phyloP scores from a whole-genome alignment of 2,888 invertebrate species.

The Escarpia spicata region DNA sequence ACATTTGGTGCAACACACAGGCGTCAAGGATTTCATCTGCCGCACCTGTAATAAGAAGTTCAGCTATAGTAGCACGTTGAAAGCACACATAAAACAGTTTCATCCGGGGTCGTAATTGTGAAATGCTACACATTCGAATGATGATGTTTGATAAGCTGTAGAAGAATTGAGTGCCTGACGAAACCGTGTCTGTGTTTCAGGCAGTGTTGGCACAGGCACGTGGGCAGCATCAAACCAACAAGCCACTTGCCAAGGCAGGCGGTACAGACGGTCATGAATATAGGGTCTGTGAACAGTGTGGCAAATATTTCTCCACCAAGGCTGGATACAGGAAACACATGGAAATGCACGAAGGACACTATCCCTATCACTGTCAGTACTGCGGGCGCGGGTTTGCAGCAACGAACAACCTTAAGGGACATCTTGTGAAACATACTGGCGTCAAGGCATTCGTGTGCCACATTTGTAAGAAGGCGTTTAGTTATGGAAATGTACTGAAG shows the following conservation, averaged over 20 bases:
- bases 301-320: not conserved
- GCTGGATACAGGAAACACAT: not conserved
- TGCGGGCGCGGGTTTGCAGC: constrained; percentile 23
- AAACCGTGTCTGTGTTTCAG: not conserved
- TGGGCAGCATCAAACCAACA: not conserved
- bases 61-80: constrained; percentile 25
- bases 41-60: constrained; percentile 23
- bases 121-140: not conserved
- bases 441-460: constrained; percentile 27
- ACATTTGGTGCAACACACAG: constrained; percentile 26
- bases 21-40: constrained; percentile 25
- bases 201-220: not conserved
- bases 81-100: constrained; percentile 17
- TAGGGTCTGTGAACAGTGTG: not conserved
- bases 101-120: not conserved
- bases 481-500: constrained; percentile 23
- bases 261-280: not conserved
- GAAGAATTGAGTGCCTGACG: not conserved
- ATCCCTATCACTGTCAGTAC: constrained; percentile 22
- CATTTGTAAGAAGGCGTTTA: constrained; percentile 24
- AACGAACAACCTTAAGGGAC: constrained; percentile 27
- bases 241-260: not conserved
- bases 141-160: not conserved
- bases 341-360: not conserved
- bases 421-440: constrained; percentile 25